These are phyloP conservation scores for Misgurnus mizolepis DNA, from an alignment of 2,113 vertebrate species.

Conservation along the genomic window DNA sequence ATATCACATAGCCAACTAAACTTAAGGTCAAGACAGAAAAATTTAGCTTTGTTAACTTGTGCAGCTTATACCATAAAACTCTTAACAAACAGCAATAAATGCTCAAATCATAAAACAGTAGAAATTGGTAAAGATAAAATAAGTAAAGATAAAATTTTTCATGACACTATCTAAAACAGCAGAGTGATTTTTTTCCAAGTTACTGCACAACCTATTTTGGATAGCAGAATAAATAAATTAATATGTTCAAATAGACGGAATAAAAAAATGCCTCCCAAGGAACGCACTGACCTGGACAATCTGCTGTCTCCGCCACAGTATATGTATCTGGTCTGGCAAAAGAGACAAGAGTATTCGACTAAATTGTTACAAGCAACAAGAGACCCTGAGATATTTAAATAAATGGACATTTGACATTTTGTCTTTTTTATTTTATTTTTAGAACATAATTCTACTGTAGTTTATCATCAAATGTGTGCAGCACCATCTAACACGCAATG, in stretches of 20 bases:
- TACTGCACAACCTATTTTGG: neutral
- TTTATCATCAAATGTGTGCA: neutral
- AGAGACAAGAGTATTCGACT: constrained; percentile 15
- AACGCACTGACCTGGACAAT: constrained; percentile 26
- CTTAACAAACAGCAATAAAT: too few species aligned
- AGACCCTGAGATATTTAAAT: neutral
- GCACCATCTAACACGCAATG: too few species aligned
- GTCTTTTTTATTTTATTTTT: neutral
- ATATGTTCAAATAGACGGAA: constrained; percentile 15
- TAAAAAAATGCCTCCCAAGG: constrained; percentile 12
- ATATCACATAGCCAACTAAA: too few species aligned
- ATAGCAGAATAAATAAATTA: constrained; percentile 25
- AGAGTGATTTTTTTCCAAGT: too few species aligned
- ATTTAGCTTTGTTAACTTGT: too few species aligned
- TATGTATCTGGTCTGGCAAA: constrained; percentile 34
- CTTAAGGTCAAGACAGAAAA: too few species aligned
- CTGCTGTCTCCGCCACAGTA: constrained; percentile 20
- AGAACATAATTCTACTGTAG: neutral
- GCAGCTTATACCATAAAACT: too few species aligned
- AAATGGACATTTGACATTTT: neutral
- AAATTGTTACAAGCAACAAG: constrained; percentile 9
- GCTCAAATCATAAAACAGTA: too few species aligned
- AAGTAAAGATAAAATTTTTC: too few species aligned
- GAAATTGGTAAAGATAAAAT: too few species aligned
- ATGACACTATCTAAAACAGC: too few species aligned